These are phyloP conservation scores for Pseudomyrmex sp. DNA, from an alignment of 1,140 invertebrate genomes.

Conservation along the genomic window DNA sequence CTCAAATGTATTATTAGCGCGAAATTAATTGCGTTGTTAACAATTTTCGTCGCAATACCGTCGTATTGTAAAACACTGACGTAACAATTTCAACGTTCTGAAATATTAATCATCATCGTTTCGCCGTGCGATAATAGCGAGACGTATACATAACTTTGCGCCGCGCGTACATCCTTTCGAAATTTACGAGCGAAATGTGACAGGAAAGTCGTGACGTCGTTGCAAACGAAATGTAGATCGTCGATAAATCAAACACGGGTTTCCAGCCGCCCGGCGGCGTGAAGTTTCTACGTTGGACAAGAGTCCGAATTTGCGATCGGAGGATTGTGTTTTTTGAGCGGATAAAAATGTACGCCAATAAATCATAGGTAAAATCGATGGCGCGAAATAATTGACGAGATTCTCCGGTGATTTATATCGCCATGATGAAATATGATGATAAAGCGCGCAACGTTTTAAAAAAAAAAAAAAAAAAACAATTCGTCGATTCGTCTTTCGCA, in stretches of 20 bases:
- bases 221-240: conserved; percentile 56
- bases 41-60: not conserved
- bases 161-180: not conserved
- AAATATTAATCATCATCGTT: conserved; percentile 29
- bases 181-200: conserved; percentile 51
- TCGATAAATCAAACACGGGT: conserved; percentile 50
- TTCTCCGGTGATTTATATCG: conserved; percentile 27
- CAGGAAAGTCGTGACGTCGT: conserved; percentile 38
- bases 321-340: conserved; percentile 35
- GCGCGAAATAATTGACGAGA: conserved; percentile 52
- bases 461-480: conserved; percentile 24
- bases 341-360: conserved; percentile 51
- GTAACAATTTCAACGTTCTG: not conserved
- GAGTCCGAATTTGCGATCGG: conserved; percentile 44
- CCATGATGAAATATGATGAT: conserved; percentile 50
- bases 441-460: not conserved
- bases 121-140: conserved; percentile 29
- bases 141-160: conserved; percentile 23
- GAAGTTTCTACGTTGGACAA: conserved; percentile 29
- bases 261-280: not conserved
- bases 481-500: not conserved
- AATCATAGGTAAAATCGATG: conserved; percentile 36
- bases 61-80: conserved; percentile 4
- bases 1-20: not conserved
- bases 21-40: conserved; percentile 22